These are phyloP conservation scores for Squalus acanthias DNA, from an alignment of 2,797 vertebrate genomes.

Conservation along the genomic window DNA sequence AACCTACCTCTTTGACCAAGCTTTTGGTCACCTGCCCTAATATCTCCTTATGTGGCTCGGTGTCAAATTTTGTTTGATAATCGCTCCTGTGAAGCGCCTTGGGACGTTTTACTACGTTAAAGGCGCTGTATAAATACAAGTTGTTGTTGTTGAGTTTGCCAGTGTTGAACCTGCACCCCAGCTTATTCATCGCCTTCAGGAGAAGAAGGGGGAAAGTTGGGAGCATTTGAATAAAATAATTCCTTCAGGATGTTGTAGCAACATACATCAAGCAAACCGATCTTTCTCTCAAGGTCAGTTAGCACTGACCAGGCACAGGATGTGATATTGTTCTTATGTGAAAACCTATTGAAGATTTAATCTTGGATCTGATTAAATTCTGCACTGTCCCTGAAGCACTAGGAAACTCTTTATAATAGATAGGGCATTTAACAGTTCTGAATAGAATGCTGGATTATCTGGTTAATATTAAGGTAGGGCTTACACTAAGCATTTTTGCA, in stretches of 20 bases:
- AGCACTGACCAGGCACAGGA: background rate
- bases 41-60: too few species aligned
- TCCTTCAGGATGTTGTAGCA: slow-evolving; percentile 5
- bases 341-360: slow-evolving; percentile 32
- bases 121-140: too few species aligned
- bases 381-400: background rate
- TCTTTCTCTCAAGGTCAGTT: background rate
- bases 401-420: slow-evolving; percentile 8
- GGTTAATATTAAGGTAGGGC: slow-evolving; percentile 8
- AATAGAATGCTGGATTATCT: background rate
- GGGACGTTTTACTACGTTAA: too few species aligned
- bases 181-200: background rate
- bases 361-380: slow-evolving; percentile 27
- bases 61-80: too few species aligned
- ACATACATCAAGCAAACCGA: background rate
- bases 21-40: too few species aligned
- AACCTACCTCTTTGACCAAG: too few species aligned
- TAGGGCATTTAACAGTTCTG: slow-evolving; percentile 25
- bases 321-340: background rate
- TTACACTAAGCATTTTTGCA: background rate
- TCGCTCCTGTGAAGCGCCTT: too few species aligned
- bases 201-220: background rate
- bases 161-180: background rate
- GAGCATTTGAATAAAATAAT: background rate
- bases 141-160: background rate